A percentile compares a stretch with the other conserved stretches of the same genome.
Evolutionary conservation across 23 tunicate species (phyloP).

Genomic region (Botrylloides violaceus): DNA sequence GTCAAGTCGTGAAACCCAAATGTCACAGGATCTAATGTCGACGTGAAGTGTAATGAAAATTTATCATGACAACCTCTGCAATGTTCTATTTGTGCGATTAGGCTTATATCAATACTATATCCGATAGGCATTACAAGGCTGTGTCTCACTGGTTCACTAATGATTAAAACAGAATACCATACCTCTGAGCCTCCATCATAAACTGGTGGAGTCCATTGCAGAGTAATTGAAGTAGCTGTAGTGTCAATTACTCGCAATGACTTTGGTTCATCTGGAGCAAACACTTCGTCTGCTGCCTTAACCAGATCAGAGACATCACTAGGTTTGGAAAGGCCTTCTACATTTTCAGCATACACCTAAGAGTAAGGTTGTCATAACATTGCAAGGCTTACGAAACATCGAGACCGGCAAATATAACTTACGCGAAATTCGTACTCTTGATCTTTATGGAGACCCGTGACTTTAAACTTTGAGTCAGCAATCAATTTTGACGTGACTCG

Average conservation of each 20-base stretch:
- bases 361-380: too few species aligned
- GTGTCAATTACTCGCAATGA: conserved; percentile 21
- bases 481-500: conserved; percentile 57
- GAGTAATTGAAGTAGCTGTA: conserved; percentile 6
- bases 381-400: conserved; percentile 1
- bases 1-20: too few species aligned
- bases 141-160: too few species aligned
- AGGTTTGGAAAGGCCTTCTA: conserved; percentile 21
- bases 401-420: conserved; percentile 2
- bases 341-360: conserved; percentile 44
- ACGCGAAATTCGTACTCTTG: conserved; percentile 90
- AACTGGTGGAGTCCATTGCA: conserved; percentile 23
- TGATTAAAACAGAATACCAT: not conserved
- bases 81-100: too few species aligned
- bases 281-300: conserved; percentile 4
- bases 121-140: too few species aligned
- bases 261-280: conserved; percentile 27
- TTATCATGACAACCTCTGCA: too few species aligned
- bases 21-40: too few species aligned
- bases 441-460: conserved; percentile 74
- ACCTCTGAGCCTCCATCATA: conserved; percentile 33
- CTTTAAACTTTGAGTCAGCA: conserved; percentile 54
- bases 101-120: too few species aligned
- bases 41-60: too few species aligned
- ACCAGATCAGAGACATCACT: conserved; percentile 14